Evolutionary conservation across 2,888 invertebrate genomes (phyloP).

Genomic region (Drosophila ustulata): DNA sequence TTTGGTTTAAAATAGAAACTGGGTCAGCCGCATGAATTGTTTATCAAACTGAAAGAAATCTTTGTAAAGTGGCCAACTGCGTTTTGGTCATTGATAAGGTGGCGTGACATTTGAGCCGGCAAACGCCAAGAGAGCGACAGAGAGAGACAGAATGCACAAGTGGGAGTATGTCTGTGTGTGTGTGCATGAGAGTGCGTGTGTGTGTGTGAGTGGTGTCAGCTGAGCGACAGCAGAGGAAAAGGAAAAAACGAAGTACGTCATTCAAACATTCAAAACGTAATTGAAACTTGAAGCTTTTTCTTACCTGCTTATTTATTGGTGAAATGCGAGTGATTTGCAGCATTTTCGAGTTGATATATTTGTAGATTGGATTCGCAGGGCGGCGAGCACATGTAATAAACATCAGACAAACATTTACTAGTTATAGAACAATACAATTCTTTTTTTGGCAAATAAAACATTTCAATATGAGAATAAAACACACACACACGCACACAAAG

Average conservation of each 20-base stretch:
- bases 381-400: constrained; percentile 63
- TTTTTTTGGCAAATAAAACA: constrained; percentile 18
- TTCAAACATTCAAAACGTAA: constrained; percentile 22
- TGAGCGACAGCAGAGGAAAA: constrained; percentile 35
- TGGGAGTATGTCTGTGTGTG: constrained; percentile 5
- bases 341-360: constrained; percentile 33
- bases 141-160: constrained; percentile 29
- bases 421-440: constrained; percentile 23
- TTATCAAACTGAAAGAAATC: constrained; percentile 10
- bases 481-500: constrained; percentile 3
- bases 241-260: constrained; percentile 36
- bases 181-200: constrained; percentile 14
- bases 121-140: constrained; percentile 16
- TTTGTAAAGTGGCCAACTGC: constrained; percentile 18
- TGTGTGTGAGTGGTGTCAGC: constrained; percentile 41
- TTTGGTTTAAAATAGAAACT: constrained; percentile 30
- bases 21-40: constrained; percentile 36
- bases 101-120: constrained; percentile 69
- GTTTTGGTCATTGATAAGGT: constrained; percentile 65
- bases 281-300: constrained; percentile 13
- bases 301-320: constrained; percentile 49
- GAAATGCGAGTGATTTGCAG: constrained; percentile 26
- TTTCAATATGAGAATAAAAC: constrained; percentile 12
- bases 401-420: constrained; percentile 48
- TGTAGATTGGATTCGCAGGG: constrained; percentile 29